Percentiles rank a stretch among this genome's conserved stretches.
Conservation (phyloP, 2,888 invertebrate genomes). For the Nemotelus nigrinus region DNA sequence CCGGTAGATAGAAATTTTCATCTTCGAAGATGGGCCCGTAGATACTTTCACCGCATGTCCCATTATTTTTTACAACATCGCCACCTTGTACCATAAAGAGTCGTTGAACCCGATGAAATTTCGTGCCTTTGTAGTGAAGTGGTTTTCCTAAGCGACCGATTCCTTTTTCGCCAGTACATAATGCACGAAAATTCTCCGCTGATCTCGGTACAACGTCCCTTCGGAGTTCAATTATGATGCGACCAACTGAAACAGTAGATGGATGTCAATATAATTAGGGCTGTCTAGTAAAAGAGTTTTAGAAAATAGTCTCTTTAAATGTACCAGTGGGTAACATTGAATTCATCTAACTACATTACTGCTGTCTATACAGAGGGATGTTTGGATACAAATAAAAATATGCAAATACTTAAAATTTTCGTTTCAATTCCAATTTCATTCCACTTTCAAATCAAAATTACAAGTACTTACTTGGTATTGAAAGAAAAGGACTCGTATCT, state of each 20-base stretch:
- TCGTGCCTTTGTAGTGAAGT: constrained; percentile 84
- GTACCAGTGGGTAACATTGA: background rate
- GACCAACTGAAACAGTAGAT: constrained; percentile 72
- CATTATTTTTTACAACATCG: constrained; percentile 81
- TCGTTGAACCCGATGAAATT: constrained; percentile 85
- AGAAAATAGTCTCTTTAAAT: constrained; percentile 16
- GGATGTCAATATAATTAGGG: no score
- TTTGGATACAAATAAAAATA: no score
- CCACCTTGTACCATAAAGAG: constrained; percentile 92
- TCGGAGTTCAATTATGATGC: constrained; percentile 87
- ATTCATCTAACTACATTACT: no score
- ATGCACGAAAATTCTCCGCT: constrained; percentile 88
- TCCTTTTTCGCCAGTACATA: constrained; percentile 93
- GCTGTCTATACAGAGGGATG: no score
- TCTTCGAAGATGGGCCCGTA: constrained; percentile 91
- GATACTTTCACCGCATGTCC: constrained; percentile 92
- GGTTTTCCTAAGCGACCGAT: constrained; percentile 74
- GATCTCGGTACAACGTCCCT: constrained; percentile 86
- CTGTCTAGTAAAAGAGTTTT: no score
- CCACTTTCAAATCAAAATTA: no score
- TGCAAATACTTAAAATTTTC: no score
- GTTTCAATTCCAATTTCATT: no score
- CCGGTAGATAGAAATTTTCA: constrained; percentile 80
- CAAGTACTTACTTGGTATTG: no score
- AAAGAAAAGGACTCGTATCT: no score